Evolutionary conservation across 2,113 vertebrate genomes (phyloP).

Genomic region (Equus quagga): DNA sequence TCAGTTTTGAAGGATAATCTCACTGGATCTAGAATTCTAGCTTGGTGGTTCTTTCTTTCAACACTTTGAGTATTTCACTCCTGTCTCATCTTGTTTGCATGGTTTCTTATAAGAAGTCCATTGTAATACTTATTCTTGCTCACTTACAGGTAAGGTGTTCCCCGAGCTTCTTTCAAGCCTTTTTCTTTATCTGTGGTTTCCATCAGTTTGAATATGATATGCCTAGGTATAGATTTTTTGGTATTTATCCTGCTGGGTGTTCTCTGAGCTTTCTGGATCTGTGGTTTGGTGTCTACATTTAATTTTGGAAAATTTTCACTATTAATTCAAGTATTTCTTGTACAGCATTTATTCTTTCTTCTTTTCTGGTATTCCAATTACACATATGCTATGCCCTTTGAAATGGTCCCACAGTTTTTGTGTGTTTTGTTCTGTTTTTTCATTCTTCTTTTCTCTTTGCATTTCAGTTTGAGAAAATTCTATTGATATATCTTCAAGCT

Average conservation of each 20-base stretch:
- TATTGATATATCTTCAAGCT: not conserved
- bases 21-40: not conserved
- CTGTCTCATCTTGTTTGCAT: not conserved
- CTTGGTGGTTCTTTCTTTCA: not conserved
- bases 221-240: not conserved
- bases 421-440: not conserved
- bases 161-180: not conserved
- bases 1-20: not conserved
- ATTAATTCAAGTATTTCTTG: not conserved
- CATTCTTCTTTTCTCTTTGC: not conserved
- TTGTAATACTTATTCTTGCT: not conserved
- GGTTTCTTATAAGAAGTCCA: not conserved
- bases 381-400: not conserved
- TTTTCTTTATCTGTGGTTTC: not conserved
- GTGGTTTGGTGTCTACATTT: not conserved
- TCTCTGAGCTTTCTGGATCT: not conserved
- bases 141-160: not conserved
- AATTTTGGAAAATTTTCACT: not conserved
- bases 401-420: not conserved
- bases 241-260: not conserved
- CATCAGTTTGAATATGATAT: not conserved
- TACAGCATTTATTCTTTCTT: not conserved
- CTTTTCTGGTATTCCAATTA: not conserved
- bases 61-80: not conserved
- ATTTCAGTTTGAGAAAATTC: not conserved